Evolutionary conservation across 2,113 vertebrate species (phyloP), one percentile per base, ranked within the genome.

Genomic region (Lophotis ruficrista): DNA sequence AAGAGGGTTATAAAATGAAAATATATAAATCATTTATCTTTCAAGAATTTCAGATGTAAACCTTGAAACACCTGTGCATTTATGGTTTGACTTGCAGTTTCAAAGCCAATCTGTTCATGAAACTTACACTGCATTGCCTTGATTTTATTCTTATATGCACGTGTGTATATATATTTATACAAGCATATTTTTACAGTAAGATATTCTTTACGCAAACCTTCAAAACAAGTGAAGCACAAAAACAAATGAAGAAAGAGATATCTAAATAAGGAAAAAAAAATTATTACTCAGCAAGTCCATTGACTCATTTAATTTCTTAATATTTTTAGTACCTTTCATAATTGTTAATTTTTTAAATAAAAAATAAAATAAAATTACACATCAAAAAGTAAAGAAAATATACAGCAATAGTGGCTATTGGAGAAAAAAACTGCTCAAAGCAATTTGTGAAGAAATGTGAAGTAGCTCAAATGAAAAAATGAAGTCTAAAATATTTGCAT

Each of bases 1-100:
- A 98, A 92, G 31, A 82, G 4, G 4, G 35, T 60, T 90, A 87
- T 94, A 91, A 98, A 98, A 97, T 94, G 64, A 96, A 98, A 98
- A 97, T 53, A 90, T 66, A 97, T 97, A 97, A 98, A 98, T 97
- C 73, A 97, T 97, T 92, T 96, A 95, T 98, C 79, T 95, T 97
- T 94, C 94, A 94, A 95, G 38, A 81, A 96, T 96, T 97, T 97
- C 90, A 92, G 70, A 90, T 56, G 64, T 50, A 97, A 96, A 91
- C 38, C 41, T 96, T 96, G 79, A 96, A 98, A 97, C 94, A 98
- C 96, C 89, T 98, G 96, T 92, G 77, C 50, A 48, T 96, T 97
- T 96, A 82, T 93, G 53, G 69, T 93, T 96, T 96, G 72, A 87
- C 83, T 89, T 94, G 31, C 41, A 96, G 57, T 96, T 96, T 97